These are phyloP conservation scores for Podocnemis expansa DNA, from an alignment of 2,113 vertebrate species.

Conservation along the genomic window DNA sequence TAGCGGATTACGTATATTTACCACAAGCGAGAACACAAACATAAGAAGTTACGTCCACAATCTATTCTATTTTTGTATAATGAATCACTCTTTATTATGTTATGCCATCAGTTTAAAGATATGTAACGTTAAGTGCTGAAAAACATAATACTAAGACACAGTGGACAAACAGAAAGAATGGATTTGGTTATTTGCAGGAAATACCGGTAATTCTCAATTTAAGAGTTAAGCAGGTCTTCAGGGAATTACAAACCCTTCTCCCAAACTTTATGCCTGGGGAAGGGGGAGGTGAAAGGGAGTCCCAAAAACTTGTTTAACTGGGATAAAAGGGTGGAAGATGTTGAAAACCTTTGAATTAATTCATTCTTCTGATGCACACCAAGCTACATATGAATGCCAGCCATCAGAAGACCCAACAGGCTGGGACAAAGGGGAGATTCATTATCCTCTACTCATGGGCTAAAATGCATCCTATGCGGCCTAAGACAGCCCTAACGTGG, in stretches of 20 bases:
- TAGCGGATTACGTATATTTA: rapidly evolving
- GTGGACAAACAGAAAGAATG: not conserved
- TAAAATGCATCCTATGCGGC: no score
- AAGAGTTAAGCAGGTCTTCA: rapidly evolving
- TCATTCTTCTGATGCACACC: no score
- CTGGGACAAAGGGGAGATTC: no score
- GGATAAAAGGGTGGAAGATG: no score
- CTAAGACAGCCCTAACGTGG: no score
- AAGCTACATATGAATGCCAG: no score
- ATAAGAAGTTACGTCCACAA: not conserved
- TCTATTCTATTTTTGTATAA: rapidly evolving
- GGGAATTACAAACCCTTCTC: not conserved
- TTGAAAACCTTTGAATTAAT: no score
- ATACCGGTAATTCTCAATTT: not conserved
- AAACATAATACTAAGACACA: rapidly evolving
- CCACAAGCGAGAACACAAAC: not conserved
- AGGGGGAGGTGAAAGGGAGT: rapidly evolving
- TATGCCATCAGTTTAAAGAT: not conserved
- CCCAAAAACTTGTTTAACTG: no score
- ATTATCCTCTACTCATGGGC: no score
- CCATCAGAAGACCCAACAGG: no score
- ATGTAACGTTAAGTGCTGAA: not conserved
- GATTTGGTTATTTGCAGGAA: not conserved
- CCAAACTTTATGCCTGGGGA: not conserved
- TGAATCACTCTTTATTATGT: not conserved